Evolutionary conservation across 1,140 invertebrate genomes (phyloP).

Genomic region (Drosophila takahashii): DNA sequence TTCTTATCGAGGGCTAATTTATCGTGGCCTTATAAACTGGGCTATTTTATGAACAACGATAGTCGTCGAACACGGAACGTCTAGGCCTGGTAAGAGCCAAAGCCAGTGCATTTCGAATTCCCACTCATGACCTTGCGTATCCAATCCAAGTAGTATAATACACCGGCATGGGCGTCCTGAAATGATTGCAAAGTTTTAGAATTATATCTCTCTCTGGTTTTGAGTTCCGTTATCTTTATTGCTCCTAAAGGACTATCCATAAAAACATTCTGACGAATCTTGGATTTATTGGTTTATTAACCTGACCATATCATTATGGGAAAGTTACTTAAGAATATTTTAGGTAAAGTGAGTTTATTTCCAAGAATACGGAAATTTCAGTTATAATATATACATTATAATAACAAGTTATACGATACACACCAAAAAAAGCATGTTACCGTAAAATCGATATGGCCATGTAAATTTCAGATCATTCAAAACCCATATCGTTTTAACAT

Average conservation of each 20-base stretch:
- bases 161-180: conserved; percentile 84
- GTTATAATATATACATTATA: too few species aligned
- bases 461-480: too few species aligned
- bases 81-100: conserved; percentile 10
- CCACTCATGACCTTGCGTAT: conserved; percentile 53
- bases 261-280: too few species aligned
- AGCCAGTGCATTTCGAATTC: conserved; percentile 40
- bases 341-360: neutral
- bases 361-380: neutral
- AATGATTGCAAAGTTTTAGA: neutral
- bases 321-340: neutral
- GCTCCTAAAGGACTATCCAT: too few species aligned
- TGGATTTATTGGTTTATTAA: too few species aligned
- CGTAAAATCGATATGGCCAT: too few species aligned
- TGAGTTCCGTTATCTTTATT: too few species aligned
- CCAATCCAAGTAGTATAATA: conserved; percentile 66
- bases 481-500: too few species aligned
- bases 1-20: conserved; percentile 36
- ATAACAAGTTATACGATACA: neutral
- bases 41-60: conserved; percentile 25
- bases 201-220: too few species aligned
- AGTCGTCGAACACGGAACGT: conserved; percentile 2
- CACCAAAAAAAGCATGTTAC: too few species aligned
- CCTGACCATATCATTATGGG: too few species aligned
- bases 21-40: conserved; percentile 34